These are phyloP conservation scores for Littorina saxatilis DNA, from an alignment of 1,140 invertebrate genomes.

Conservation along the genomic window DNA sequence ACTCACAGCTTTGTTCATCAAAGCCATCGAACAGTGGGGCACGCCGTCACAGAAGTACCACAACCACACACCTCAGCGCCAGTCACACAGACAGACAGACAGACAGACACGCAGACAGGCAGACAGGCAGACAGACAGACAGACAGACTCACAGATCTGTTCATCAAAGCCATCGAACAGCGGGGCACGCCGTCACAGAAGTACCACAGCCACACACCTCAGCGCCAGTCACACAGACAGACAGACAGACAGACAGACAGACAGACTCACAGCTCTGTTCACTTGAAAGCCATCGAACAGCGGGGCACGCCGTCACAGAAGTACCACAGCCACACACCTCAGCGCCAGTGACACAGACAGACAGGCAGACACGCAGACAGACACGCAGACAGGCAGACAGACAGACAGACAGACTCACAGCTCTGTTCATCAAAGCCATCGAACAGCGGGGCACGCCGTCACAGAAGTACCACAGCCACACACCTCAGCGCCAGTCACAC, in stretches of 20 bases:
- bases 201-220: not conserved
- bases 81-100: not conserved
- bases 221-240: not conserved
- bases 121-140: not conserved
- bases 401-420: not conserved
- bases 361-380: not conserved
- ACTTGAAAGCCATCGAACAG: no score
- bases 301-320: no score
- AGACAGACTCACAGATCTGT: not conserved
- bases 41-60: no score
- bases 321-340: not conserved
- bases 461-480: not conserved
- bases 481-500: not conserved
- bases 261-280: not conserved
- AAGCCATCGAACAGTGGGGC: no score
- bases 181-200: not conserved
- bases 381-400: not conserved
- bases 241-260: not conserved
- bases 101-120: not conserved
- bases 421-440: no score
- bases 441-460: not conserved
- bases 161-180: not conserved
- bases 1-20: no score
- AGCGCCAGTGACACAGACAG: not conserved
- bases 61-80: not conserved